phyloP scores from a whole-genome alignment of 1,140 invertebrate species.

The Sitodiplosis mosellana region DNA sequence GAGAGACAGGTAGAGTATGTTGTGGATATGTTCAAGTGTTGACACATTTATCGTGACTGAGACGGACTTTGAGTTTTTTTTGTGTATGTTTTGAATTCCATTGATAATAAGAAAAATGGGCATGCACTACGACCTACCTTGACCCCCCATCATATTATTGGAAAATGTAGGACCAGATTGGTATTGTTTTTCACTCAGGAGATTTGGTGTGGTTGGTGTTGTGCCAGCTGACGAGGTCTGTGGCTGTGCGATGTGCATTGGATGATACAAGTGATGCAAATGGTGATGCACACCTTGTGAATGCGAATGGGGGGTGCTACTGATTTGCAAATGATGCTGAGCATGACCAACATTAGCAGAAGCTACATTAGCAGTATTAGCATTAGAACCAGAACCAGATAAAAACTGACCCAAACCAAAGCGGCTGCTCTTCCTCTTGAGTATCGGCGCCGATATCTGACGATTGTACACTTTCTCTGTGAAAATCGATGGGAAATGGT shows the following conservation, averaged over 20 bases:
- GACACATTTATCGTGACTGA: too few species aligned
- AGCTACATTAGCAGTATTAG: constrained; percentile 5
- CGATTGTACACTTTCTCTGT: constrained; percentile 71
- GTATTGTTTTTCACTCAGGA: constrained; percentile 1
- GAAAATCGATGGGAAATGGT: background rate
- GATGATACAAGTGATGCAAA: constrained; percentile 8
- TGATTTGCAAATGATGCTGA: constrained; percentile 1
- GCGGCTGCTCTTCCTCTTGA: constrained; percentile 78
- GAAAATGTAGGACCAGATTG: background rate
- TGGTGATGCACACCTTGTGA: constrained; percentile 5
- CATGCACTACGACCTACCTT: constrained; percentile 28
- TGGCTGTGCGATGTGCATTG: constrained; percentile 9
- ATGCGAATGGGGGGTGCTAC: constrained; percentile 1
- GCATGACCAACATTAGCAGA: background rate
- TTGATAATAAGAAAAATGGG: constrained; percentile 5
- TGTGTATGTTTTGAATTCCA: too few species aligned
- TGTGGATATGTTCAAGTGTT: too few species aligned
- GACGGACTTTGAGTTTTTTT: too few species aligned
- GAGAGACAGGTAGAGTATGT: too few species aligned
- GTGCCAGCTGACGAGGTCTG: constrained; percentile 14
- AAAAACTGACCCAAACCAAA: constrained; percentile 80
- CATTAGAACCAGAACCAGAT: constrained; percentile 29
- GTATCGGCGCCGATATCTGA: constrained; percentile 72
- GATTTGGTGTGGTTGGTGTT: constrained; percentile 1
- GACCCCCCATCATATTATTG: constrained; percentile 8